Conservation (phyloP, 2,888 invertebrate genomes). For the Phytoseiulus persimilis region DNA sequence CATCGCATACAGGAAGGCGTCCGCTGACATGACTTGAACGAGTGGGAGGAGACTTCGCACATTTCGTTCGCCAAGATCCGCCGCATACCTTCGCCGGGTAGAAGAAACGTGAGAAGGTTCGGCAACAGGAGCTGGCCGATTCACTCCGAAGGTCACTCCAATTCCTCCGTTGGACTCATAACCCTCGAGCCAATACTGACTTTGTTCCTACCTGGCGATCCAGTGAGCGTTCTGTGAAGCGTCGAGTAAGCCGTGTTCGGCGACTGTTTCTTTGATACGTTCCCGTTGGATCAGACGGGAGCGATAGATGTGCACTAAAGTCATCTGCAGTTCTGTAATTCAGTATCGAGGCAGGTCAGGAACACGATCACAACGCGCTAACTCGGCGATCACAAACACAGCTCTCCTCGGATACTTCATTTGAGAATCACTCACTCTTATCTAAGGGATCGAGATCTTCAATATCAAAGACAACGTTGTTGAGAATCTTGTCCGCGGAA, state of each 20-base stretch:
- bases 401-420: too few species aligned
- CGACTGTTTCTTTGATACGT: conserved; percentile 7
- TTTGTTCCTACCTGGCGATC: not conserved
- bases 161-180: too few species aligned
- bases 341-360: not conserved
- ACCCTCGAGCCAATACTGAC: too few species aligned
- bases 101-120: too few species aligned
- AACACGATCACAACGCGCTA: too few species aligned
- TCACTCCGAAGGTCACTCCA: not conserved
- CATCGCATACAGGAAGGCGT: not conserved
- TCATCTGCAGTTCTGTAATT: not conserved
- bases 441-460: not conserved
- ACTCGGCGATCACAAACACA: too few species aligned
- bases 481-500: not conserved
- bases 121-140: not conserved
- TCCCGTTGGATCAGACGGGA: not conserved
- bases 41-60: conserved; percentile 16
- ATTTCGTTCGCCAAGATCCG: not conserved
- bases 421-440: not conserved
- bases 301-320: not conserved
- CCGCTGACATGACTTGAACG: conserved; percentile 11
- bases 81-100: not conserved
- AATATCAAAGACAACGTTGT: not conserved
- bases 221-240: not conserved
- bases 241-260: conserved; percentile 6